Evolutionary conservation across 2,113 vertebrate genomes (phyloP), one percentile per base, ranked within the genome.

Genomic region (Spilogale gracilis): DNA sequence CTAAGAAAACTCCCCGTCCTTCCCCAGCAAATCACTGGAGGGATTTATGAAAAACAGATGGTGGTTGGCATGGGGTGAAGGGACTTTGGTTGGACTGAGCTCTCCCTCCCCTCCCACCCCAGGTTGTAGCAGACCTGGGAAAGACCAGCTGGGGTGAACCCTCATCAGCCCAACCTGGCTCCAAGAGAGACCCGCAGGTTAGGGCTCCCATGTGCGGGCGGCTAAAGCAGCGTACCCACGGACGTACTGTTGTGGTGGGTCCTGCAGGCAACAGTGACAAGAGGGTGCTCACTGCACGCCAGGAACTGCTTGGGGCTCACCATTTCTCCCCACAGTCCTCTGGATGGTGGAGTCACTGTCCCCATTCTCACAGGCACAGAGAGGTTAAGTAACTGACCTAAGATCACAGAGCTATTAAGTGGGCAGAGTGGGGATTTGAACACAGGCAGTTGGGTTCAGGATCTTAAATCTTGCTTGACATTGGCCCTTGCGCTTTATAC

Each of bases 31-130:
- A 58, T 9, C 17, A 3, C 67, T 58, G 5, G 21, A 79, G 76
- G 9, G 14, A 4, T 17, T 90, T 60, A 88, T 91, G 94, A 56
- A 92, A 97, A 96, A 52, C 79, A 96, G 94, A 97, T 94, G 91
- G 25, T 74, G 80, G 76, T 1, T 27, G 87, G 32, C 85, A 13
- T 2, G 6, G 43, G 52, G 87, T 58, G 50, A 45, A 23, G 21
- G 69, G 43, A 38, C 2, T 4, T 58, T 79, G 45, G 65, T 25
- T 76, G 43, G 38, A 9, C 25, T 1, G 54, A 80, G 16, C 45
- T 65, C 45, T 52, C 5, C 27, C n/a, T 6, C 4, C 61, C 32
- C 0, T 1, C 2, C 5, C 20, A 9, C 23, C 48, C 52, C 8
- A 2, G 82, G 50, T 80, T 74, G 81, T 56, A 61, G 56, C 25